Evolutionary conservation across 2,888 invertebrate species (phyloP).

Genomic region (Zaprionus bogoriensis): DNA sequence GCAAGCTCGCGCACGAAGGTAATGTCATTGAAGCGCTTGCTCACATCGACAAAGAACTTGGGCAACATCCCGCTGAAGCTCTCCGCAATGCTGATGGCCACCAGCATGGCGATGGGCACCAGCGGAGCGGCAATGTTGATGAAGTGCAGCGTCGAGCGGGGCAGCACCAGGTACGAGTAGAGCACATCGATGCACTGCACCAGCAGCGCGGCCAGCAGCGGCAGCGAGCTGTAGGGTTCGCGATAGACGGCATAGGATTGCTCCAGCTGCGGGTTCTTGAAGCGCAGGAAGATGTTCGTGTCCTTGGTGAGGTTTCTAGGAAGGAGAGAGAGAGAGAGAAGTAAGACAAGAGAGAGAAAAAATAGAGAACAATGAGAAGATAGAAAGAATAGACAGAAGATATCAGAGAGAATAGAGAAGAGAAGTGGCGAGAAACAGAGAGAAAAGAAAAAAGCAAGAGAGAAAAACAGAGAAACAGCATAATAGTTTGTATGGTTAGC

Average conservation of each 20-base stretch:
- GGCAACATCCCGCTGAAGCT: slow-evolving; percentile 83
- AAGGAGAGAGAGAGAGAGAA: neutral
- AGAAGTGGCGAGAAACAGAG: too few species aligned
- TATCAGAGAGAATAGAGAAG: too few species aligned
- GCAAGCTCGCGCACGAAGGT: slow-evolving; percentile 85
- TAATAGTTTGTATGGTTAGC: too few species aligned
- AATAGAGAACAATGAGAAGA: neutral
- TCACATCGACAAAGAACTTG: slow-evolving; percentile 84
- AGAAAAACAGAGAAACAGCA: too few species aligned
- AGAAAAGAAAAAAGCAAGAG: too few species aligned
- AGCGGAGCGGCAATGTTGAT: slow-evolving; percentile 79
- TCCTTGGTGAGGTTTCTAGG: slow-evolving; percentile 86
- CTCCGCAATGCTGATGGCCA: slow-evolving; percentile 82
- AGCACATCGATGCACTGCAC: slow-evolving; percentile 85
- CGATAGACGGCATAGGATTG: slow-evolving; percentile 86
- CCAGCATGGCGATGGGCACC: slow-evolving; percentile 80
- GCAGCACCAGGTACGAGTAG: slow-evolving; percentile 85
- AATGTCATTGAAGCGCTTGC: slow-evolving; percentile 85
- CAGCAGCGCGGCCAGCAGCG: slow-evolving; percentile 86
- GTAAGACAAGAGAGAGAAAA: neutral
- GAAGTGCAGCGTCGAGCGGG: slow-evolving; percentile 81
- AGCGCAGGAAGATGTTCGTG: slow-evolving; percentile 86
- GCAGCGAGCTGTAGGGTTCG: slow-evolving; percentile 87
- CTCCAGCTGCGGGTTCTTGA: slow-evolving; percentile 87
- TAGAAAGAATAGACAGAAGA: neutral